These are phyloP conservation scores for Mellilla xanthometata DNA, from an alignment of 2,888 invertebrate species.

Conservation along the genomic window DNA sequence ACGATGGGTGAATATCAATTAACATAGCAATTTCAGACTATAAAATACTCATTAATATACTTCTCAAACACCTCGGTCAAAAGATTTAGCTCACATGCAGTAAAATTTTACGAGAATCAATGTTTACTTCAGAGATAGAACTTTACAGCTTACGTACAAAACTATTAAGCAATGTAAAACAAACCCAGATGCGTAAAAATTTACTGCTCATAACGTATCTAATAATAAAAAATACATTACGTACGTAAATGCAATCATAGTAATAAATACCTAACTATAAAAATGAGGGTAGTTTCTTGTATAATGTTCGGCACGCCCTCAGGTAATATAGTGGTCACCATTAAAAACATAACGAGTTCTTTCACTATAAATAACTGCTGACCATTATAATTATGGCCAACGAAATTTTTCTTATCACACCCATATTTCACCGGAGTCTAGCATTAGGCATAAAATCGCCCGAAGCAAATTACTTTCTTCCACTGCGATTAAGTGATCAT, in stretches of 20 bases:
- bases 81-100: constrained; percentile 1
- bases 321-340: constrained; percentile 77
- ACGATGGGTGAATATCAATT: not conserved
- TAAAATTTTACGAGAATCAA: constrained; percentile 8
- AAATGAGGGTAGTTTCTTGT: constrained; percentile 52
- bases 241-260: constrained; percentile 37
- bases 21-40: not conserved
- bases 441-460: constrained; percentile 52
- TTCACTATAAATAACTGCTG: constrained; percentile 69
- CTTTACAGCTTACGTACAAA: constrained; percentile 10
- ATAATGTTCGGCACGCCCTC: constrained; percentile 55
- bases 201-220: constrained; percentile 25
- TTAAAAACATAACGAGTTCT: constrained; percentile 70
- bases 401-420: constrained; percentile 75
- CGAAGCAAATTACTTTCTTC: constrained; percentile 59
- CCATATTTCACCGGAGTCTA: constrained; percentile 71
- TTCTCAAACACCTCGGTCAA: not conserved
- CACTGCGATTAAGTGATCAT: constrained; percentile 73
- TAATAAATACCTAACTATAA: constrained; percentile 48
- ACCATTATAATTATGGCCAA: constrained; percentile 73
- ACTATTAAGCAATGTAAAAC: constrained; percentile 2
- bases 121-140: constrained; percentile 5
- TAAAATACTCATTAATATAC: not conserved
- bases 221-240: constrained; percentile 28
- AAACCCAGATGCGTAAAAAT: constrained; percentile 20